Evolutionary conservation across 1,140 invertebrate species (phyloP).

Genomic region (Agrilus planipennis): DNA sequence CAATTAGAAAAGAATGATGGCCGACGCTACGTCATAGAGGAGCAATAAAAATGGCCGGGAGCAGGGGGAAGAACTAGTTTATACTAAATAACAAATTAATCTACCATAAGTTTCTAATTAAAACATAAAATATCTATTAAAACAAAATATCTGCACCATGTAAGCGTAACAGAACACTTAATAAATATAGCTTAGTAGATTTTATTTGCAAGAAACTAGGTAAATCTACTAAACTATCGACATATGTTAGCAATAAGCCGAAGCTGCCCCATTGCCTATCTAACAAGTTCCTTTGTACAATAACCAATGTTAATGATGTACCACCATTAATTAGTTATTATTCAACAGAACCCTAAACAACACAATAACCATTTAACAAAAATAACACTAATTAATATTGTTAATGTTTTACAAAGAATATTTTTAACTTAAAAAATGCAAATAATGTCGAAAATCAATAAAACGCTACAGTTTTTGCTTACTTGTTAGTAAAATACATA

Average conservation of each 20-base stretch:
- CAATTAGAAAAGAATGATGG: too few relatives aligned
- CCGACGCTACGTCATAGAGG: too few relatives aligned
- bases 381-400: not conserved
- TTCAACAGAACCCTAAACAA: constrained; percentile 10
- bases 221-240: constrained; percentile 6
- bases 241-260: constrained; percentile 16
- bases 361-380: not conserved
- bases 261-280: constrained; percentile 33
- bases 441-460: constrained; percentile 8
- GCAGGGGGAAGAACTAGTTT: too few relatives aligned
- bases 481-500: constrained; percentile 4
- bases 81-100: too few relatives aligned
- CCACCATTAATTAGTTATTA: constrained; percentile 1
- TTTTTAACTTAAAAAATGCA: not conserved
- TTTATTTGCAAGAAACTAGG: not conserved
- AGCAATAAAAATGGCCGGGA: too few relatives aligned
- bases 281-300: constrained; percentile 14
- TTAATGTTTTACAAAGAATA: constrained; percentile 2
- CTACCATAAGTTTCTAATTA: too few relatives aligned
- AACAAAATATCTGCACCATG: too few relatives aligned
- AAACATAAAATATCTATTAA: too few relatives aligned
- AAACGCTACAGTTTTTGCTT: not conserved
- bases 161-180: too few relatives aligned
- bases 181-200: constrained; percentile 7
- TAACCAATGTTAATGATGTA: constrained; percentile 12